Percentiles rank a stretch among this genome's conserved stretches.
Conservation (phyloP, 1,140 invertebrate species). For the Diuraphis noxia region DNA sequence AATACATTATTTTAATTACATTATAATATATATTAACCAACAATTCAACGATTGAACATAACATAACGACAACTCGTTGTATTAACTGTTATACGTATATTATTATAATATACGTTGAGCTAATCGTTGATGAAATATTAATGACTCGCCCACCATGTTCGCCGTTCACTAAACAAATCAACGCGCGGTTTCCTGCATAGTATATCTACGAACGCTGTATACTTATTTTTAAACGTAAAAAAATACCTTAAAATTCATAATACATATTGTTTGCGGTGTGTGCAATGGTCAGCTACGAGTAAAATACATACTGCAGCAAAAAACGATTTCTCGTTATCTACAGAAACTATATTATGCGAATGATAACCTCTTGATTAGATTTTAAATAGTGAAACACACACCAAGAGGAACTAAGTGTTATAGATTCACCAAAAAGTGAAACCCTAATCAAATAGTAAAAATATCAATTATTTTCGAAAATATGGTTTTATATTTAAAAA, state of each 20-base stretch:
- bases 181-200: neutral
- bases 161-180: neutral
- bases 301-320: neutral
- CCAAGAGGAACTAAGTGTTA: neutral
- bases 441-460: neutral
- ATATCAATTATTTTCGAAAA: neutral
- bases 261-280: neutral
- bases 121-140: neutral
- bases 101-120: neutral
- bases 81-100: neutral
- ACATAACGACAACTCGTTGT: neutral
- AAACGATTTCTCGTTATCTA: neutral
- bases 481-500: neutral
- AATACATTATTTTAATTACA: neutral
- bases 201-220: neutral
- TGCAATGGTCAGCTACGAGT: neutral
- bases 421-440: too few relatives aligned
- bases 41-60: neutral
- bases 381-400: neutral
- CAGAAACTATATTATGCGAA: neutral
- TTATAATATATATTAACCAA: neutral
- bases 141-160: neutral
- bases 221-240: neutral
- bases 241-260: neutral
- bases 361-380: neutral